Evolutionary conservation across 2,797 vertebrate genomes (phyloP), one percentile per base, ranked within the genome.

Genomic region (Macrochelys suwanniensis): DNA sequence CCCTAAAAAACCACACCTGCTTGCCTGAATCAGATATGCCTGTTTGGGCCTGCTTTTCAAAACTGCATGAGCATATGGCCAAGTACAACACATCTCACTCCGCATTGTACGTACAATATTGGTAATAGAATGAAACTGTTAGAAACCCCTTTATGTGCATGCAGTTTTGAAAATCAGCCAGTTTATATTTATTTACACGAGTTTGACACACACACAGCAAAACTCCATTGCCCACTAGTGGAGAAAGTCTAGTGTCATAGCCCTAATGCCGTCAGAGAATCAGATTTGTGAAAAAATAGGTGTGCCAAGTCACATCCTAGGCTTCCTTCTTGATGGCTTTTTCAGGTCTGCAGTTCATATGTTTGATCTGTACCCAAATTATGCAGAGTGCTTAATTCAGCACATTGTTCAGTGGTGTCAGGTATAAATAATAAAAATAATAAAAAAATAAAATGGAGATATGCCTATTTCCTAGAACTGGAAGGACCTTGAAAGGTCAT

Each of bases 171-270:
- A 71, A 42, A 71, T 42, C 68, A 42, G 17, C 31, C 15, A 15
- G 13, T 23, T 71, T 71, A 71, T 42, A 33, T 61, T 84, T 51
- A 26, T 6, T 92, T 13, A 2, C 10, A 0, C 4, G 77, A 57
- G 16, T 19, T 26, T 31, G 59, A 61, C 23, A 4, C 4, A 42
- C 57, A 5, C 53, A 77, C 49, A 50, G 23, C 31, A 87, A 56
- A 92, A 57, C 33, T 23, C 28, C 37, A 33, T n/a, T 78, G 0
- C 3, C n/a, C 0, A 4, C 3, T 50, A 1, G 3, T 51, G 76
- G 21, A 2, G 56, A 19, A 74, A 53, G 4, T 1, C 8, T 10
- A 54, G 1, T 19, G 51, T 1, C 56, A 26, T 11, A 23, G 26
- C 8, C 1, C 0, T 0, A 8, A 3, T 23, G 2, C 12, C 25